Evolutionary conservation across 30 jellyfish, hydroid and myxozoan genomes (phyloP).

Genomic region (Aurelia sp.): DNA sequence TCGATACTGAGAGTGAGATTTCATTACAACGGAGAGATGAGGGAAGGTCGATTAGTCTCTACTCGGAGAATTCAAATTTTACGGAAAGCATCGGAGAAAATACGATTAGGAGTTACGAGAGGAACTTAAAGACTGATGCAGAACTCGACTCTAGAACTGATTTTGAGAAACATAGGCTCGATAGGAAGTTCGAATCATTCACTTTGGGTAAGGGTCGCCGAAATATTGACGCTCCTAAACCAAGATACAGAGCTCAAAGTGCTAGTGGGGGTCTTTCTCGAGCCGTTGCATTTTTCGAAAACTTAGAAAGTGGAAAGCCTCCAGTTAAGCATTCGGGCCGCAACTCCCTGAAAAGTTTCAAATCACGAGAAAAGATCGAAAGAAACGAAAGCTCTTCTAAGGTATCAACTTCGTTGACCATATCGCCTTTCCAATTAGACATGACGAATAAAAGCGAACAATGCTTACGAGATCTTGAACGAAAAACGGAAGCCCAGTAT

Average conservation of each 20-base stretch:
- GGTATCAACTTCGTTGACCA: slow-evolving; percentile 1
- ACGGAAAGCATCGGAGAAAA: no score
- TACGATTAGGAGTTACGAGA: no score
- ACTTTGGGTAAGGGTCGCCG: not conserved
- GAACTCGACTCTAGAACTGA: no score
- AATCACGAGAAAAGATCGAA: not conserved
- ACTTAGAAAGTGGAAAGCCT: slow-evolving; percentile 1
- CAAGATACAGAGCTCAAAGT: slow-evolving; percentile 22
- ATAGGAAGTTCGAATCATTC: not conserved
- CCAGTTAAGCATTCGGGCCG: not conserved
- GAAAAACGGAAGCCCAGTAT: slow-evolving; percentile 53
- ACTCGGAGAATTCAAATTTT: no score
- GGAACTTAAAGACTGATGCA: no score
- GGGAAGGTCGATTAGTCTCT: no score
- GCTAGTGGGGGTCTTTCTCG: slow-evolving; percentile 26
- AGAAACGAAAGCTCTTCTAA: not conserved
- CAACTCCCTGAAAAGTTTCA: slow-evolving; percentile 23
- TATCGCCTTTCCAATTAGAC: slow-evolving; percentile 54
- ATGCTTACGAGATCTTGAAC: slow-evolving; percentile 60
- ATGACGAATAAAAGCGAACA: slow-evolving; percentile 40
- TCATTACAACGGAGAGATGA: no score
- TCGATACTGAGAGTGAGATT: no score
- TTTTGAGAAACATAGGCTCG: no score
- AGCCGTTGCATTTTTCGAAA: slow-evolving; percentile 41
- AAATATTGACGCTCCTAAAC: not conserved